These are phyloP conservation scores for Anguilla anguilla DNA, from an alignment of 2,797 vertebrate genomes.

Conservation along the genomic window DNA sequence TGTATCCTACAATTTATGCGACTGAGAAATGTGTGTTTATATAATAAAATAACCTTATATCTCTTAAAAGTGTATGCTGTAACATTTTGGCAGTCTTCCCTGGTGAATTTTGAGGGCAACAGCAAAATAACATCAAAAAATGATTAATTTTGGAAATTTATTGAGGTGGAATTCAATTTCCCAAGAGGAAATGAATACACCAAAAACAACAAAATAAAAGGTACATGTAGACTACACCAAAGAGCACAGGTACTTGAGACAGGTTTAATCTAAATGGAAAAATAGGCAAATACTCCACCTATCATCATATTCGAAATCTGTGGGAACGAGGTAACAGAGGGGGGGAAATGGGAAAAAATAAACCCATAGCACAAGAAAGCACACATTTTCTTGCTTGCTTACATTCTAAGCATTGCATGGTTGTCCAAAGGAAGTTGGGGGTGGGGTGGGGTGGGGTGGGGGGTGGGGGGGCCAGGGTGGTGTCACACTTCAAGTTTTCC, in stretches of 20 bases:
- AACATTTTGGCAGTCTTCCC: not conserved
- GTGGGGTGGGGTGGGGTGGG: not conserved
- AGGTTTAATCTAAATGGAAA: slow-evolving; percentile 15
- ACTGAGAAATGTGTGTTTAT: not conserved
- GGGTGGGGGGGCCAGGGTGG: not conserved
- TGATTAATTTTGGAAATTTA: slow-evolving; percentile 53
- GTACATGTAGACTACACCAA: slow-evolving; percentile 51
- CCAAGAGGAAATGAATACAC: slow-evolving; percentile 30
- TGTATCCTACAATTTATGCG: not conserved
- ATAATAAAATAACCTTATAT: not conserved
- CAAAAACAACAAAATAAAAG: slow-evolving; percentile 43
- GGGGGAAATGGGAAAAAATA: not conserved
- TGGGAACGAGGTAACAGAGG: not conserved
- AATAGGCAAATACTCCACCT: slow-evolving; percentile 11
- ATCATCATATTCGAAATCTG: slow-evolving; percentile 11
- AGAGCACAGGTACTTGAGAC: slow-evolving; percentile 37
- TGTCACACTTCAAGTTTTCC: slow-evolving; percentile 84
- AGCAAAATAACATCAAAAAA: not conserved
- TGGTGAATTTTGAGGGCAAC: not conserved
- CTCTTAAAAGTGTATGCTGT: not conserved
- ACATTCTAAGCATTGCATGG: not conserved
- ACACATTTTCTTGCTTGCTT: slow-evolving; percentile 19
- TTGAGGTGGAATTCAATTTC: slow-evolving; percentile 54
- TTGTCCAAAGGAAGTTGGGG: not conserved
- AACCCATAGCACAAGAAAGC: not conserved